Percentiles rank a stretch among this genome's conserved stretches.
phyloP scores from a whole-genome alignment of 2,797 vertebrate genomes.

The Momotus momota region DNA sequence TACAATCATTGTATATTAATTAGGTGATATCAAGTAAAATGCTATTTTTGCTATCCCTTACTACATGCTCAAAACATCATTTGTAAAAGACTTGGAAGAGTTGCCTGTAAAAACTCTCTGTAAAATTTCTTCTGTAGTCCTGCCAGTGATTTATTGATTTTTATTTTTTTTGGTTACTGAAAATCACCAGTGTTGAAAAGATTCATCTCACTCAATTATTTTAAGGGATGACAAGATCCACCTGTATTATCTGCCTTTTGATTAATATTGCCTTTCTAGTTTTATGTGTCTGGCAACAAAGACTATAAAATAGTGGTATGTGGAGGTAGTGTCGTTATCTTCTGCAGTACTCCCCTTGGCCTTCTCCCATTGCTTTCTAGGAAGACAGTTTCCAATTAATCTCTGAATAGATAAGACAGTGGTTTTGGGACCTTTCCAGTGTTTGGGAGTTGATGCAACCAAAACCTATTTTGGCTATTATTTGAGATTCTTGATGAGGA shows the following conservation, averaged over 20 bases:
- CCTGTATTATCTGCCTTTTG: neutral
- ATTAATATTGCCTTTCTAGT: neutral
- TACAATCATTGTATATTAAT: neutral
- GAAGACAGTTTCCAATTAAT: neutral
- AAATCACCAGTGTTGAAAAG: neutral
- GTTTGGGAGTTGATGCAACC: neutral
- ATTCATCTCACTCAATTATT: neutral
- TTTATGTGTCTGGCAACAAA: neutral
- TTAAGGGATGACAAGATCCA: neutral
- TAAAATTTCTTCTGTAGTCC: neutral
- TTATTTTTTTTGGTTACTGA: neutral
- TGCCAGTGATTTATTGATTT: neutral
- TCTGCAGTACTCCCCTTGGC: neutral
- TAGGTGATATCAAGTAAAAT: neutral
- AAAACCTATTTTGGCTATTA: fast-evolving
- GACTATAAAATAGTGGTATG: neutral
- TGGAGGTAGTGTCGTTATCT: neutral
- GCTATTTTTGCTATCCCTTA: neutral
- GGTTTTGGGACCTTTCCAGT: neutral
- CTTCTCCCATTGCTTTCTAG: neutral
- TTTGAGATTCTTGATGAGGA: neutral
- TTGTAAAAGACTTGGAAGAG: neutral
- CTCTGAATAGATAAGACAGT: neutral
- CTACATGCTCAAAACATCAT: neutral
- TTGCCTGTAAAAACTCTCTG: neutral